Conservation (phyloP, 2,113 vertebrate species). For the Eulemur macaco region DNA sequence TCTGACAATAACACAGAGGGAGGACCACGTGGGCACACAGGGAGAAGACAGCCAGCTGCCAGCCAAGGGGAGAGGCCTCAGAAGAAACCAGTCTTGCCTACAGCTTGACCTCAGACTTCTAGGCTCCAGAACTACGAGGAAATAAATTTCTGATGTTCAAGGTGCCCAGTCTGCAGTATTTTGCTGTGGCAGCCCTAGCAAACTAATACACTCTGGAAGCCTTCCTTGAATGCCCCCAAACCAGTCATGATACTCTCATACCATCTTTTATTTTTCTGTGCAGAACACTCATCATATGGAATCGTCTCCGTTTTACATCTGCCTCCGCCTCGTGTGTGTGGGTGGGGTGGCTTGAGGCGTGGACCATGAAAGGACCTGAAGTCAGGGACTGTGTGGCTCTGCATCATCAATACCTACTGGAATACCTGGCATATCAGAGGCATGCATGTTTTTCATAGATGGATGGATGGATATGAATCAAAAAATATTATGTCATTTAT, state of each 20-base stretch:
- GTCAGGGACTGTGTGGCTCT: neutral
- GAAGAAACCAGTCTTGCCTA: neutral
- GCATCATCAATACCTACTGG: neutral
- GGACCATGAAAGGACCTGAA: neutral
- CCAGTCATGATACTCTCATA: neutral
- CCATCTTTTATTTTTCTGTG: neutral
- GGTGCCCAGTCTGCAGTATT: neutral
- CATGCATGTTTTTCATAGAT: neutral
- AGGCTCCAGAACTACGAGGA: neutral
- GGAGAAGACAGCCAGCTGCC: neutral
- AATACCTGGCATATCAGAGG: neutral
- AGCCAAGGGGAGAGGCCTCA: neutral
- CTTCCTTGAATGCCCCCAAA: neutral
- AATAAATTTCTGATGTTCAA: neutral
- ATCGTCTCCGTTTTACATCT: neutral
- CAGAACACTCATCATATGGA: neutral
- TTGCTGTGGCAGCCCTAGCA: neutral
- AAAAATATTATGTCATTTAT: conserved; percentile 14
- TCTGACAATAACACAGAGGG: neutral
- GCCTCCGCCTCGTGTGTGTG: neutral
- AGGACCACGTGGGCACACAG: neutral
- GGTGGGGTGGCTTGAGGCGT: neutral
- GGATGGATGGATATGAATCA: neutral
- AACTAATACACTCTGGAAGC: neutral
- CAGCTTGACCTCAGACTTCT: neutral